Evolutionary conservation across 2,888 invertebrate genomes (phyloP).

Genomic region (Thera obeliscata): DNA sequence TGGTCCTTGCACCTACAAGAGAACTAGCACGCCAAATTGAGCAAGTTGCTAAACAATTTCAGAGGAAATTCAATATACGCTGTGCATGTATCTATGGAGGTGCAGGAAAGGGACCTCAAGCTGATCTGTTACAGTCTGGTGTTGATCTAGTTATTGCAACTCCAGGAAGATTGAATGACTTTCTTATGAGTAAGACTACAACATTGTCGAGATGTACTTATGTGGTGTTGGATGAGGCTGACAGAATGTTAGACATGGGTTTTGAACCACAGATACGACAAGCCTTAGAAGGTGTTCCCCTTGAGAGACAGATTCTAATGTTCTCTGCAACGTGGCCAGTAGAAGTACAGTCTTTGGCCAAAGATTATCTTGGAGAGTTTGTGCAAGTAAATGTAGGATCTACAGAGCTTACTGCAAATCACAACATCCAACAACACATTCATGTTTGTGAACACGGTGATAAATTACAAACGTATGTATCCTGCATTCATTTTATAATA

Average conservation of each 20-base stretch:
- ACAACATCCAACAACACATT: conserved; percentile 93
- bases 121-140: conserved; percentile 86
- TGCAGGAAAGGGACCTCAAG: conserved; percentile 88
- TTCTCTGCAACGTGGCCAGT: conserved; percentile 99
- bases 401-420: conserved; percentile 93
- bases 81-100: conserved; percentile 95
- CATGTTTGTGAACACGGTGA: conserved; percentile 93
- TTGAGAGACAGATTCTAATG: conserved; percentile 97
- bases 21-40: conserved; percentile 92
- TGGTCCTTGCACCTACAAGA: conserved; percentile 92
- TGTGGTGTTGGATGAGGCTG: conserved; percentile 94
- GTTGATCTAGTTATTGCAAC: conserved; percentile 95
- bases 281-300: conserved; percentile 94
- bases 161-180: conserved; percentile 93
- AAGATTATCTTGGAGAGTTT: conserved; percentile 95
- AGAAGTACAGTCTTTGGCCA: conserved; percentile 95
- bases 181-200: conserved; percentile 88
- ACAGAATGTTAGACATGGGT: conserved; percentile 98
- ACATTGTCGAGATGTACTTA: conserved; percentile 90
- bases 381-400: conserved; percentile 97
- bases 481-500: conserved; percentile 1
- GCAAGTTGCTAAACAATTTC: conserved; percentile 91
- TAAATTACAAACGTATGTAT: conserved; percentile 85
- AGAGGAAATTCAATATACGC: conserved; percentile 87
- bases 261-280: conserved; percentile 98